phyloP scores from a whole-genome alignment of 2,113 vertebrate genomes.

The Megatriorchis doriae region DNA sequence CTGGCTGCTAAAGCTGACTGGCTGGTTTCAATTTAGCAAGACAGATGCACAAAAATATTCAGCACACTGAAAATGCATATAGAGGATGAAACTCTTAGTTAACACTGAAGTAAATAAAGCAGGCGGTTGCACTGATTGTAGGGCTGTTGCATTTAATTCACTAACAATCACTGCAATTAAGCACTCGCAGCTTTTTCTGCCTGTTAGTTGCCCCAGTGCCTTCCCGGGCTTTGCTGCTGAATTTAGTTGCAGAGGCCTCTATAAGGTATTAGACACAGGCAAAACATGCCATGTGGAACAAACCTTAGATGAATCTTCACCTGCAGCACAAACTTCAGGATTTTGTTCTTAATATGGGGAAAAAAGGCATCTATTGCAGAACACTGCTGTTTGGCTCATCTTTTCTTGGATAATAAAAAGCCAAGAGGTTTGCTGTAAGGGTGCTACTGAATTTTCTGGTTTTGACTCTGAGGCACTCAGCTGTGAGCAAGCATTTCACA shows the following conservation, averaged over 20 bases:
- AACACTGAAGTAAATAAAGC: not conserved
- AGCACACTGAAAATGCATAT: not conserved
- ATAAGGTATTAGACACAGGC: not conserved
- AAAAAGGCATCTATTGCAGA: not conserved
- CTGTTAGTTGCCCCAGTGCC: not conserved
- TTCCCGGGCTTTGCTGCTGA: not conserved
- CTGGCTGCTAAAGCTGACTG: not conserved
- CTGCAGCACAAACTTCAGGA: not conserved
- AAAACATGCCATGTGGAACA: not conserved
- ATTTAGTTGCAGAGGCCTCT: not conserved
- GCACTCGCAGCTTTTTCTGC: not conserved
- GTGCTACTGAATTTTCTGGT: not conserved
- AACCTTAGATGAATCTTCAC: not conserved
- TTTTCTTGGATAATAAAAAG: not conserved
- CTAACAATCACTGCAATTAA: not conserved
- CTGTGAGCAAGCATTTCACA: slow-evolving; percentile 38
- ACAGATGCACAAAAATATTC: not conserved
- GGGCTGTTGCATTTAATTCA: not conserved
- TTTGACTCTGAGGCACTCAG: not conserved
- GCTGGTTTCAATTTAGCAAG: not conserved
- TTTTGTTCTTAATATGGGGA: not conserved
- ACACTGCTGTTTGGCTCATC: not conserved
- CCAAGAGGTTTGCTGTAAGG: not conserved
- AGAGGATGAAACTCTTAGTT: not conserved
- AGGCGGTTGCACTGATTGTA: not conserved